Evolutionary conservation across 2,113 vertebrate genomes (phyloP), one percentile per base, ranked within the genome.

Genomic region (Ia io): DNA sequence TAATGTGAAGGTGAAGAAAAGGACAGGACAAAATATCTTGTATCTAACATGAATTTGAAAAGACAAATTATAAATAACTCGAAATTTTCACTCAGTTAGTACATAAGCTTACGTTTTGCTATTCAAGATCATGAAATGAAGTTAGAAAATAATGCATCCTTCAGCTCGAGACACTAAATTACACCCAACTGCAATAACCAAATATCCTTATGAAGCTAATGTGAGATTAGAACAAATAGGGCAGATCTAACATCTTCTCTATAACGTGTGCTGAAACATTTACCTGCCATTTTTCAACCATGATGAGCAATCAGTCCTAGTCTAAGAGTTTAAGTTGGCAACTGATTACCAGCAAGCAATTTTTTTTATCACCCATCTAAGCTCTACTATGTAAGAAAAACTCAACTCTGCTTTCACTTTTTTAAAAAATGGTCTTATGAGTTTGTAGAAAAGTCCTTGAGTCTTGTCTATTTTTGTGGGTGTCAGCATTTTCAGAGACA

Each of bases 141-240:
- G 85, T 16, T 97, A 96, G 51, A 89, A 98, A 98, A 96, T 84
- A 93, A 96, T 93, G 94, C 13, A 94, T 92, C 94, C 84, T 92
- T 90, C 85, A 97, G 42, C 93, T 90, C 94, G 91, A 96, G 69
- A 83, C 42, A 90, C n/a, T 93, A 80, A 97, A 94, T 71, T 93
- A 40, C 18, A 97, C 17, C 70, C 25, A 97, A 91, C 30, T 93
- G 30, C 71, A 97, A 92, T 94, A 97, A 90, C 42, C 95, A 49
- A 93, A 96, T 83, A 53, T 84, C 4, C 61, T 97, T 96, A 96
- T 97, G 80, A 96, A 97, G 77, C 51, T 96, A 83, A 97, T 79
- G 14, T 91, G 63, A 98, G 93, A 98, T 97, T 97, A 98, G 56
- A 25, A 25, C 59, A 61, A 61, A 28, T 10, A 61, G 13, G 30